Evolutionary conservation across 2,113 vertebrate genomes (phyloP), one percentile per base, ranked within the genome.

Genomic region (Chlorodrepanis virens): DNA sequence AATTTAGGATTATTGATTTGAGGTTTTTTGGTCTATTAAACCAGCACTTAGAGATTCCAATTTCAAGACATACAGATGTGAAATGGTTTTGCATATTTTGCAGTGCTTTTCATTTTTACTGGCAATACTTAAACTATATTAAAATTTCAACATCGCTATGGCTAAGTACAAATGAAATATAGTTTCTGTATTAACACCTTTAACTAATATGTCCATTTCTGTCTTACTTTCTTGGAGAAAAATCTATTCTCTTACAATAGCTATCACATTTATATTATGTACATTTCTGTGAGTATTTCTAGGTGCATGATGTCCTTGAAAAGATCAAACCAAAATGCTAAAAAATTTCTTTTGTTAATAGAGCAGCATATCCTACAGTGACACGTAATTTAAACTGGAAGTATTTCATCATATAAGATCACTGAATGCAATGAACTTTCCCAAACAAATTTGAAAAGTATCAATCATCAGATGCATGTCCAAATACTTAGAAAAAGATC

Each of bases 361-460:
- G 72, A 97, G 93, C 35, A 74, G 90, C 93, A 96, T 84, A 96
- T 96, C 95, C 63, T 90, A 50, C 87, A 97, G 47, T 97, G 82
- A 96, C 94, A 97, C 87, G 90, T 95, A 97, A 97, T 97, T 98
- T 98, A 98, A 97, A 98, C 75, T 97, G 90, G 95, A 98, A 98
- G 64, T 96, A 93, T 96, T 97, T 95, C 87, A 97, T 97, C 94
- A 97, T 93, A 49, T 52, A 95, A 90, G 95, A 98, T 98, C 97
- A 98, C 97, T 97, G 96, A 96, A 93, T 71, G 67, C 69, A 80
- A 97, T 77, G 76, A 97, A 96, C 88, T 97, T 97, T 97, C 82
- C n/a, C 53, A 57, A 91, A 85, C 39, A 60, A 95, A 71, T 94
- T 75, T 95, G 93, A 96, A 96, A 96, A 83, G 2, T 78, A 59